A percentile compares a stretch with the other conserved stretches of the same genome.
Conservation (phyloP, 2,797 vertebrate species). For the Dendrocincla tyrannina region DNA sequence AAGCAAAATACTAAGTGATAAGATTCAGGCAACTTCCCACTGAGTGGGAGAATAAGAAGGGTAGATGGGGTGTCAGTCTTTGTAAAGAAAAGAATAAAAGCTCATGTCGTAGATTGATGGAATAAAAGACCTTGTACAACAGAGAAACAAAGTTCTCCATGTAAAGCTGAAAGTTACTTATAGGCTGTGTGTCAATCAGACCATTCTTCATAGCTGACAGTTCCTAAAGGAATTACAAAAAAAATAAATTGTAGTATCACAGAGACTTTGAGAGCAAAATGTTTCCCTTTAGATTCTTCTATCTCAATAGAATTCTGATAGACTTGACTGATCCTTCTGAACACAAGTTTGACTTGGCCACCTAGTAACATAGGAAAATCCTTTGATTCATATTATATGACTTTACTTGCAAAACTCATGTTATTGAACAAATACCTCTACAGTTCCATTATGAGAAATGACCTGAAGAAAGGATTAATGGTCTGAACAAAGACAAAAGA, state of each 20-base stretch:
- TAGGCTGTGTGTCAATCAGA: constrained; percentile 37
- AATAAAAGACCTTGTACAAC: constrained; percentile 29
- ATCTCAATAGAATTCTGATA: not conserved
- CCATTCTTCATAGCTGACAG: constrained; percentile 2
- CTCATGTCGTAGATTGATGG: not conserved
- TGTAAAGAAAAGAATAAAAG: constrained; percentile 17
- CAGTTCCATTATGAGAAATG: not conserved
- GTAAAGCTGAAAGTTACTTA: constrained; percentile 40
- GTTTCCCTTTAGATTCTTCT: not conserved
- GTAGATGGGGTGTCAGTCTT: not conserved
- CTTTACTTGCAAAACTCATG: not conserved
- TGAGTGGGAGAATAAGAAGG: constrained; percentile 10
- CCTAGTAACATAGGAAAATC: not conserved
- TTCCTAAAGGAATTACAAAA: constrained; percentile 18
- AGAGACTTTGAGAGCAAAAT: not conserved
- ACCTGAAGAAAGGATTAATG: not conserved
- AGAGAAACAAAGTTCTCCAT: constrained; percentile 29
- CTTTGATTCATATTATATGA: not conserved
- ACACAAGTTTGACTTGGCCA: not conserved
- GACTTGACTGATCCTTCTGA: not conserved
- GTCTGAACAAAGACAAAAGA: not conserved
- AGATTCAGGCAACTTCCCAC: not conserved
- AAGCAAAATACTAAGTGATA: not conserved
- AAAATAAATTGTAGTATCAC: not conserved
- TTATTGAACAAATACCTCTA: not conserved